Base-by-base conservation (phyloP, 2,888 invertebrate species). In the Eupithecia inturbata region DNA sequence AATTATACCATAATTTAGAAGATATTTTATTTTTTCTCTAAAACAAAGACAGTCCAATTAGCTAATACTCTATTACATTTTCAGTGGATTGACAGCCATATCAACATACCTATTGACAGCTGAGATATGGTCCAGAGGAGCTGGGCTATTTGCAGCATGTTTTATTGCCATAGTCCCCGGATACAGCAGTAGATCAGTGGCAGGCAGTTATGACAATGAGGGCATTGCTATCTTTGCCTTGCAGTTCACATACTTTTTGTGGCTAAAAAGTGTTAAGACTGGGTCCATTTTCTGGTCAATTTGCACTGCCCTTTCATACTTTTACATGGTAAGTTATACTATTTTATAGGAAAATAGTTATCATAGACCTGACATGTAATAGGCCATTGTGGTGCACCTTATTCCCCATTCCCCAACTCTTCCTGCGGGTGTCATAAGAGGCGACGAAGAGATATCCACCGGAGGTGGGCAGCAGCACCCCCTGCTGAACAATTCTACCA, bases 161-260 rank as follows among this genome's bases (percentile, higher is more conserved):
- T 99, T 99, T 89, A 99, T 99, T 83, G 99, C 99, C 64, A 99
- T 99, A 83, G 98, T 99, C 49, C 99, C 99, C 66, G 99, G 99
- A 72, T 99, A 99, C 92, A 99, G 99, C 82, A 99, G 99, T 87
- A 96, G 99, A 76, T 99, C 99, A 0, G 99, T 99, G 19, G 99
- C 99, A 45, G 99, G 99, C 36, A 99, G 99, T 85, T 99, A 99
- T 89, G 99, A 99, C 89, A 99, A 99, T 94, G 99, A 99, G 94
- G 99, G 99, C 79, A 99, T 99, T 88, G 99, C 99, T 70, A 99
- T 99, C 84, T 99, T 99, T 95, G 99, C 99, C 2, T 95, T 99
- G 70, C 99, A 99, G 95, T 98, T 99, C 89, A 99, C 99, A 1
- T 99, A 99, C 89, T 99, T 97, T 88, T 95, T 99, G 68, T 99